phyloP scores from a whole-genome alignment of 1,140 invertebrate genomes.

The Platorchestia sp. region DNA sequence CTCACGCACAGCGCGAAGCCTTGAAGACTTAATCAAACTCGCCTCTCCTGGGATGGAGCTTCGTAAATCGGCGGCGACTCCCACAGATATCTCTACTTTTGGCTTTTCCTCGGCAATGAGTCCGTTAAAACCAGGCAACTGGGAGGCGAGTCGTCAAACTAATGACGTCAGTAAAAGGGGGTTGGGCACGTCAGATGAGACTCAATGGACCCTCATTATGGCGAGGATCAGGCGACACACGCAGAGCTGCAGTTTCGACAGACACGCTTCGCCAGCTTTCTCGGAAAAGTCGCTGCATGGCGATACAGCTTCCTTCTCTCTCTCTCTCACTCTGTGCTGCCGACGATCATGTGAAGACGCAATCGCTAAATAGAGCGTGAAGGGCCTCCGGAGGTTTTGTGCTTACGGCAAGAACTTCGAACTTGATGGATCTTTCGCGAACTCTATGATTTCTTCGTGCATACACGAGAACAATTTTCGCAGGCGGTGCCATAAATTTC shows the following conservation, averaged over 20 bases:
- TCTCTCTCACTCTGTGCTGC: not conserved
- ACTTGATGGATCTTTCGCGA: slow-evolving; percentile 45
- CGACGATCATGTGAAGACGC: slow-evolving; percentile 1
- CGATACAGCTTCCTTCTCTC: not conserved
- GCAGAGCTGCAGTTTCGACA: not conserved
- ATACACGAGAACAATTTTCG: slow-evolving; percentile 39
- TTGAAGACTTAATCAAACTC: slow-evolving; percentile 25
- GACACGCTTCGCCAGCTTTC: slow-evolving; percentile 20
- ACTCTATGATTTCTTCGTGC: slow-evolving; percentile 35
- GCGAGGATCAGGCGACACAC: not conserved
- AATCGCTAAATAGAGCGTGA: slow-evolving; percentile 43
- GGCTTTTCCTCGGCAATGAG: not conserved
- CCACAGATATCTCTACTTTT: slow-evolving; percentile 6
- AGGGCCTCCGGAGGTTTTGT: slow-evolving; percentile 15
- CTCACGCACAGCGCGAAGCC: not conserved
- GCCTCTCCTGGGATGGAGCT: not conserved
- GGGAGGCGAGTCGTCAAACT: not conserved
- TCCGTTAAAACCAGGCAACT: slow-evolving; percentile 34
- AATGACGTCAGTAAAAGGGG: slow-evolving; percentile 5
- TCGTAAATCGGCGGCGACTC: not conserved
- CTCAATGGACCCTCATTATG: slow-evolving; percentile 2
- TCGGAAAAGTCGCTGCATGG: not conserved
- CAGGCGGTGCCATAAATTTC: slow-evolving; percentile 6
- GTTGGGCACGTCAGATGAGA: not conserved
- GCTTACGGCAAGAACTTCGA: slow-evolving; percentile 38